phyloP scores from a whole-genome alignment of 2,113 vertebrate species.

The Trogon surrucura region DNA sequence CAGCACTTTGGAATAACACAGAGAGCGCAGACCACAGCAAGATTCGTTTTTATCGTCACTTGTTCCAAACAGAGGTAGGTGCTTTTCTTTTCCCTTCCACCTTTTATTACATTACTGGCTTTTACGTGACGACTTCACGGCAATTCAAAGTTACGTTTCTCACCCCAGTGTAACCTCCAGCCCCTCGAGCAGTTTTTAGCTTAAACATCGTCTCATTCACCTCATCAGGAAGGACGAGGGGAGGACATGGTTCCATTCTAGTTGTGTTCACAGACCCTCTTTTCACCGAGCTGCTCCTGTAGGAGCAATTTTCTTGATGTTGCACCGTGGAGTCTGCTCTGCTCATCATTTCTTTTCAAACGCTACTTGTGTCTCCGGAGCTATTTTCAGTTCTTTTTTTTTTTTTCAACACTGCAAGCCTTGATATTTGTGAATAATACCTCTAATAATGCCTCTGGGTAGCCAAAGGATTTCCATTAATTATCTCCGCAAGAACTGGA shows the following conservation, averaged over 20 bases:
- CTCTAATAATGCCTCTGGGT: not conserved
- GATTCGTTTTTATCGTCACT: not conserved
- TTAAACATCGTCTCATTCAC: not conserved
- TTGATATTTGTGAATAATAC: not conserved
- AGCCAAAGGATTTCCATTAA: not conserved
- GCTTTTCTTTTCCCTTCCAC: not conserved
- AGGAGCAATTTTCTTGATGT: not conserved
- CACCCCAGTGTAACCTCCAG: not conserved
- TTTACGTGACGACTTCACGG: not conserved
- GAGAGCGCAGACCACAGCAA: not conserved
- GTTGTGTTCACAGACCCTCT: not conserved
- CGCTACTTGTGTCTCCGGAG: not conserved
- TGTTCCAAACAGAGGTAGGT: not conserved
- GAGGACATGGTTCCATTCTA: not conserved
- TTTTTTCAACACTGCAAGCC: not conserved
- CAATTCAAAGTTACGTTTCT: conserved; percentile 21
- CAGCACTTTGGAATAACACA: not conserved
- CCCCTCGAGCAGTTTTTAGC: not conserved
- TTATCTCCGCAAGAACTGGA: not conserved
- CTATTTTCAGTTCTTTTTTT: not conserved
- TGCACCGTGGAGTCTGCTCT: not conserved
- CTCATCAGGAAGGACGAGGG: not conserved
- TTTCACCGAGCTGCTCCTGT: not conserved
- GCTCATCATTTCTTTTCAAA: not conserved
- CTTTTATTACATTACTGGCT: not conserved